Base-by-base conservation (phyloP, 2,113 vertebrate genomes). In the Thinocorus orbignyianus region DNA sequence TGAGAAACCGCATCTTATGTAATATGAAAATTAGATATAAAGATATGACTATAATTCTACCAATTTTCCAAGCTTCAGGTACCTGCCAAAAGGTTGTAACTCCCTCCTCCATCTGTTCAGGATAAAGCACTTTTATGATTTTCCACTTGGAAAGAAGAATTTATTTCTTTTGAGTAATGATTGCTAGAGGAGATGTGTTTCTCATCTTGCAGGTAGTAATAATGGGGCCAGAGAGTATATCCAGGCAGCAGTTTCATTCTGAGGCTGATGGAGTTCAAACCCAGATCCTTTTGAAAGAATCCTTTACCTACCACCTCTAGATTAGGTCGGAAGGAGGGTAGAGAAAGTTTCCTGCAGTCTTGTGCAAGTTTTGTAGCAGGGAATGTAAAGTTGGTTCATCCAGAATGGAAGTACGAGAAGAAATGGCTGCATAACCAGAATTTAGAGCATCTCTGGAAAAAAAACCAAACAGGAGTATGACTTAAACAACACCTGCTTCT, bases 191-290 rank as follows among this genome's bases (percentile, higher is more conserved):
- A 71, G 10, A 15, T 5, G 3, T 25, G 5, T 10, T 42, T 46
- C 39, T 72, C 17, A 42, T 3, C 6, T 69, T 55, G 60, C 24
- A 8, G 12, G 22, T 17, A 55, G 24, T 19, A 49, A 64, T 3
- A 6, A 3, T 2, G 2, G 10, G 10, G 6, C 26, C 33, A 71
- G 18, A 35, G 5, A 5, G 28, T 11, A 3, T 30, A 46, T 37
- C 17, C 22, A 82, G 37, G 22, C 10, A 49, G 18, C 2, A 35
- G 5, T 44, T 88, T 81, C 71, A 62, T 24, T 46, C 7, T 71
- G 10, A 60, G 17, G 10, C 4, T 71, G 18, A 13, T 20, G 12
- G 11, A 72, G 9, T 28, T 68, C 18, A 79, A 79, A 52, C 4
- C 7, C 2, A 66, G 13, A 54, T 24, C 6, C 2, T 61, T 58